phyloP scores from a whole-genome alignment of 2,888 invertebrate species.

The Patella pellucida region DNA sequence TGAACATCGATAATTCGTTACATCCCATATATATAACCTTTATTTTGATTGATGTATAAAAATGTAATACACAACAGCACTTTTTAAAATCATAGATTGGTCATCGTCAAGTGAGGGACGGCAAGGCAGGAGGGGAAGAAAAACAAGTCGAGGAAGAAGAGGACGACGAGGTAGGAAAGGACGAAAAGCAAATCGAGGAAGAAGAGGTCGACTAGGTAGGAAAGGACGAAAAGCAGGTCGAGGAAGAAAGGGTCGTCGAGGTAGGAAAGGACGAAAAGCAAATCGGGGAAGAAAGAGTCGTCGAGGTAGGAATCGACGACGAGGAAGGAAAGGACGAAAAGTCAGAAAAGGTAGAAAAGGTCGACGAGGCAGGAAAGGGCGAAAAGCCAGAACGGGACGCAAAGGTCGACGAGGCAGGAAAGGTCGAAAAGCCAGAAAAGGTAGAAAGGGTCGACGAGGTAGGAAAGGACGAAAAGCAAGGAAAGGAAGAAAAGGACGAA shows the following conservation, averaged over 20 bases:
- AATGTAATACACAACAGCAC: neutral
- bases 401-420: neutral
- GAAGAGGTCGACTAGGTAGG: neutral
- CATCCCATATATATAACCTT: no score
- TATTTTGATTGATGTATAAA: no score
- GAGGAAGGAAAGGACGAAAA: neutral
- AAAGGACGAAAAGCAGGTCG: neutral
- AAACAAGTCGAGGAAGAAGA: neutral
- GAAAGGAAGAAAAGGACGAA: neutral
- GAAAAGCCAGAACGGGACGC: conserved; percentile 1
- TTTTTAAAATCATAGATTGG: neutral
- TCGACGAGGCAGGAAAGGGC: neutral
- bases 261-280: neutral
- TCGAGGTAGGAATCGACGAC: neutral
- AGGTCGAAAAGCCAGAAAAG: neutral
- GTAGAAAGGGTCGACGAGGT: neutral
- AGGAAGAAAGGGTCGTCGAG: neutral
- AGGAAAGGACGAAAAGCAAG: neutral
- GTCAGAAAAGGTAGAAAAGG: neutral
- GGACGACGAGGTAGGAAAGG: neutral
- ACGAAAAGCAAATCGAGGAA: neutral
- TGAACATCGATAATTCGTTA: no score
- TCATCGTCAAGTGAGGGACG: neutral
- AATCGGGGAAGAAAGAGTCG: neutral
- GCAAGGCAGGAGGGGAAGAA: neutral